phyloP scores from a whole-genome alignment of 1,140 invertebrate species.

The Drosophila pachea region DNA sequence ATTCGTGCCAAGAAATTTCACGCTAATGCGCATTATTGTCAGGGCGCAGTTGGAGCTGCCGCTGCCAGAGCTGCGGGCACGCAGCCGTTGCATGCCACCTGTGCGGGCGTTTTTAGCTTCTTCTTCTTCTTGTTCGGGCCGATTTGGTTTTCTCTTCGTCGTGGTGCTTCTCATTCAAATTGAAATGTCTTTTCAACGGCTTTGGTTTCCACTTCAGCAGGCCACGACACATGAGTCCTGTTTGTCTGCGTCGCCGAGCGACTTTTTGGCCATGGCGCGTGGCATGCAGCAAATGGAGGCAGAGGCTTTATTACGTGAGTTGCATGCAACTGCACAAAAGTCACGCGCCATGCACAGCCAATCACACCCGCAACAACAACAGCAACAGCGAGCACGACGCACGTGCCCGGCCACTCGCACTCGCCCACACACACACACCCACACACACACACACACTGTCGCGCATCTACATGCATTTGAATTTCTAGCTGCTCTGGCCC shows the following conservation, averaged over 20 bases:
- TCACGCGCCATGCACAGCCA: constrained; percentile 58
- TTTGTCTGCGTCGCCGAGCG: constrained; percentile 67
- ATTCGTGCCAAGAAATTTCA: constrained; percentile 61
- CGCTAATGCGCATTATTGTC: constrained; percentile 73
- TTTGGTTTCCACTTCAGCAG: constrained; percentile 74
- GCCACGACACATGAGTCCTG: constrained; percentile 72
- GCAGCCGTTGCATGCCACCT: constrained; percentile 63
- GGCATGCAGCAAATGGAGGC: constrained; percentile 26
- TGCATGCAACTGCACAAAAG: constrained; percentile 73
- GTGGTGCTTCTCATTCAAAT: constrained; percentile 56
- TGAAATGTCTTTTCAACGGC: constrained; percentile 77
- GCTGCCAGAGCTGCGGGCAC: not conserved
- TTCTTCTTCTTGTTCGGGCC: too few relatives aligned
- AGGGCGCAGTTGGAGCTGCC: constrained; percentile 6
- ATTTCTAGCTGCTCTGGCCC: constrained; percentile 23
- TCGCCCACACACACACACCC: not conserved
- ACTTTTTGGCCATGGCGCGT: constrained; percentile 64
- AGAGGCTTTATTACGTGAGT: constrained; percentile 67
- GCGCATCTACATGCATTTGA: not conserved
- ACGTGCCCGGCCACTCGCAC: constrained; percentile 19
- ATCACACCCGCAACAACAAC: constrained; percentile 32
- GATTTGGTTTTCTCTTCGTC: not conserved
- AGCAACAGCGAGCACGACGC: not conserved
- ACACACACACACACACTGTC: not conserved
- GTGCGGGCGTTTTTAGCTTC: constrained; percentile 6